Base-by-base conservation (phyloP, 2,113 vertebrate genomes). In the Ornithorhynchus anatinus region DNA sequence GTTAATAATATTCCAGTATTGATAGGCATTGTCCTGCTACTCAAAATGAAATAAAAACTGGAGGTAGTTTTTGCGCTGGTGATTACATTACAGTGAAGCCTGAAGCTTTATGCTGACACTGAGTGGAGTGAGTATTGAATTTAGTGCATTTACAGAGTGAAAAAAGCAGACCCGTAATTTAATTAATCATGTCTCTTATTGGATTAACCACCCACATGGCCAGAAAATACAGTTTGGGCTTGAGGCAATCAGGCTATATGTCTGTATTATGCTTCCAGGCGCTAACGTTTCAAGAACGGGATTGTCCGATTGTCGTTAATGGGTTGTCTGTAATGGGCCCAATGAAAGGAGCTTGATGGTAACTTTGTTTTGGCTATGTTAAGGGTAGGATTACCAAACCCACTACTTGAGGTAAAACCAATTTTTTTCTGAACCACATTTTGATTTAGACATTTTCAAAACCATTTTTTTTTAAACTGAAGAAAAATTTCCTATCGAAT, bases 91-190 rank as follows among this genome's bases (percentile, higher is more conserved):
- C 36, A 84, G 59, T 37, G 51, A 69, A 48, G 80, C 84, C 85
- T 84, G 61, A 56, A 90, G 87, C 86, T 77, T 79, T 72, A 50
- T 60, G 54, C 73, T 84, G 82, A 85, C 85, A 84, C 58, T 78
- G 72, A 80, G 67, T 69, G 43, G 74, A 79, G 57, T 15, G 80
- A 84, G 36, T 59, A 82, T 51, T 61, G 67, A 45, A 85, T 91
- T 91, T 85, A 80, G 81, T 79, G 57, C 59, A 85, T 84, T 88
- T 84, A 77, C 27, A 25, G 39, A 71, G 37, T 36, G 4, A 74
- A 63, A 66, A 79, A 87, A 84, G 62, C 42, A 79, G 72, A 81
- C 75, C 68, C 90, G 77, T 89, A 88, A 92, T 91, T 88, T 86
- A 83, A 91, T 89, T 84, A 85, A 84, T 89, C 58, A 48, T 61